These are phyloP conservation scores for Pogonomyrmex californicus DNA, from an alignment of 1,140 invertebrate genomes.

Conservation along the genomic window DNA sequence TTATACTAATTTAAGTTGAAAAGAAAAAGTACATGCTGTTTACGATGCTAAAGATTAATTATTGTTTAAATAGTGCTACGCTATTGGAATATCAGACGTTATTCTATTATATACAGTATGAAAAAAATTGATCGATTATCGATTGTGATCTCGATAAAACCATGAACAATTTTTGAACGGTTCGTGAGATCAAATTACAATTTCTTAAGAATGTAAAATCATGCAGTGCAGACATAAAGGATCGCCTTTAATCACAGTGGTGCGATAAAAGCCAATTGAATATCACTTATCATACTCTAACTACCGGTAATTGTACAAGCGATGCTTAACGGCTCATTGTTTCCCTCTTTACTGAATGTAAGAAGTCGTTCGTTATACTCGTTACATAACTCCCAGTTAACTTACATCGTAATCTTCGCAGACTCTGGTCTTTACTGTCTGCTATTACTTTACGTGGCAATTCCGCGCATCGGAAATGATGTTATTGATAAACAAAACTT, in stretches of 20 bases:
- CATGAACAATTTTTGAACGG: neutral
- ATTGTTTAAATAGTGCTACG: neutral
- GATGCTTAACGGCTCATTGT: constrained; percentile 43
- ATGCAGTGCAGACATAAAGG: neutral
- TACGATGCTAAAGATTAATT: neutral
- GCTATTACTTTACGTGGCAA: neutral
- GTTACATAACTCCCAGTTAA: constrained; percentile 32
- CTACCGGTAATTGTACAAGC: constrained; percentile 37
- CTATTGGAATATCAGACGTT: neutral
- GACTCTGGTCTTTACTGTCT: constrained; percentile 17
- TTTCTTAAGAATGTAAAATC: constrained; percentile 28
- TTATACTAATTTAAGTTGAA: neutral
- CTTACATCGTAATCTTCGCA: constrained; percentile 15
- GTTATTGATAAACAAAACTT: neutral
- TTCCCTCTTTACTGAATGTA: constrained; percentile 18
- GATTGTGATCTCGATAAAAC: neutral
- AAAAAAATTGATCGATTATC: neutral
- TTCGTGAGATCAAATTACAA: constrained; percentile 7
- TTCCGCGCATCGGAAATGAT: constrained; percentile 13
- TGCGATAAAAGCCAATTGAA: constrained; percentile 17
- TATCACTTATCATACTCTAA: constrained; percentile 41
- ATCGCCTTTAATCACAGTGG: constrained; percentile 18
- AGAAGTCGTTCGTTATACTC: neutral
- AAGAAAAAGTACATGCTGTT: neutral
- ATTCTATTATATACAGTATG: neutral